Conservation (phyloP, 2,797 vertebrate species). For the Odontamblyopus lacepedii region DNA sequence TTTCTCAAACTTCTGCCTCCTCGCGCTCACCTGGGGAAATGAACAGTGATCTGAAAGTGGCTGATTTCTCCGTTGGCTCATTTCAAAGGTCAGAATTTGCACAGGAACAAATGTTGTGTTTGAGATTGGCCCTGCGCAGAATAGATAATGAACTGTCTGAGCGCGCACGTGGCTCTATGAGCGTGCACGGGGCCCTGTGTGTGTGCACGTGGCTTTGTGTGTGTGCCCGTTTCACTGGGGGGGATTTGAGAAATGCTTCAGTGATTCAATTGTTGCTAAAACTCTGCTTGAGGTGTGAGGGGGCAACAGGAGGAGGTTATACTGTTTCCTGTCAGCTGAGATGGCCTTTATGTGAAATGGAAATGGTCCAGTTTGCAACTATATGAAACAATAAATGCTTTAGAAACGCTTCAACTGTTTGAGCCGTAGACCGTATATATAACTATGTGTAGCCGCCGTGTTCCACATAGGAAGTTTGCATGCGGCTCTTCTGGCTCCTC, state of each 20-base stretch:
- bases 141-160: conserved; percentile 65
- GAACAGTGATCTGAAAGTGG: conserved; percentile 64
- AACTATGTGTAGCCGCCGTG: too few relatives aligned
- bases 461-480: too few relatives aligned
- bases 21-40: conserved; percentile 33
- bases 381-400: too few relatives aligned
- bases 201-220: conserved; percentile 42
- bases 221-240: conserved; percentile 34
- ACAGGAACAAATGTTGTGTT: conserved; percentile 73
- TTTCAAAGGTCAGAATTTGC: conserved; percentile 83
- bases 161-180: conserved; percentile 18
- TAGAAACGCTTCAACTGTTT: too few relatives aligned
- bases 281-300: conserved; percentile 12
- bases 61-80: conserved; percentile 68
- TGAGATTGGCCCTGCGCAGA: conserved; percentile 69
- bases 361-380: not conserved
- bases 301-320: not conserved
- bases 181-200: conserved; percentile 14
- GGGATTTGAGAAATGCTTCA: conserved; percentile 51
- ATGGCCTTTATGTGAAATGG: not conserved
- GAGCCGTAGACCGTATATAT: too few relatives aligned
- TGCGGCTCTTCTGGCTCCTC: too few relatives aligned
- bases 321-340: not conserved
- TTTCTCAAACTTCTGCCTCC: conserved; percentile 18
- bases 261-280: conserved; percentile 56